A percentile compares a stretch with the other conserved stretches of the same genome.
Conservation (phyloP, 2,888 invertebrate genomes). For the Brachyptera risi region DNA sequence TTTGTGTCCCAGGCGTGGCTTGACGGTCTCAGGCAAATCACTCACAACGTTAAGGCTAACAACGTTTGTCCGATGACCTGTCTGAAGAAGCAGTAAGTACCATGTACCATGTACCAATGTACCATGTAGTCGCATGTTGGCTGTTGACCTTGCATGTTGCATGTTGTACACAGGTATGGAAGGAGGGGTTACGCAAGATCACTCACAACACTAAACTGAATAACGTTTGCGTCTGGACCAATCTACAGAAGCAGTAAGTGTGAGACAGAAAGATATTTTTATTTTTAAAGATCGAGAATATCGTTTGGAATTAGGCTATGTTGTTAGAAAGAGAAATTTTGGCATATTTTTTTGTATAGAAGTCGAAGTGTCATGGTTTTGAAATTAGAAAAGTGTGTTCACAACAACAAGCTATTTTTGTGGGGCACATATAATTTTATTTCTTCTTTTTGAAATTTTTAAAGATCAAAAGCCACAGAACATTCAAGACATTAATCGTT, state of each 20-base stretch:
- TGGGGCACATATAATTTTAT: too few relatives aligned
- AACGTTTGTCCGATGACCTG: conserved; percentile 99
- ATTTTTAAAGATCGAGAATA: not conserved
- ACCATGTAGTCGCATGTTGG: not conserved
- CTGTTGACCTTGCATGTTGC: conserved; percentile 22
- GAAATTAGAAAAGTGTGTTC: too few relatives aligned
- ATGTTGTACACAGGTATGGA: conserved; percentile 72
- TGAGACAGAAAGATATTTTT: not conserved
- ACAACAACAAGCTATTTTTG: too few relatives aligned
- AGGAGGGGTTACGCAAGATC: conserved; percentile 79
- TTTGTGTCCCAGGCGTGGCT: conserved; percentile 99
- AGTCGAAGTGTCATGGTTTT: too few relatives aligned
- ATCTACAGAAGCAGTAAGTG: conserved; percentile 98
- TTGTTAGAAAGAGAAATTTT: too few relatives aligned
- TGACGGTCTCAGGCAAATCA: conserved; percentile 88
- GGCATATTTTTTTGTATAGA: too few relatives aligned
- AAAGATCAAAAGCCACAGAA: too few relatives aligned
- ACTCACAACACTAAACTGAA: conserved; percentile 95
- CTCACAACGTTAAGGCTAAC: conserved; percentile 98
- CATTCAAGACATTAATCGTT: too few relatives aligned
- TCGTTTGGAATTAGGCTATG: too few relatives aligned
- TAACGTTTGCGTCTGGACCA: conserved; percentile 93
- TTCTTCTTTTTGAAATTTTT: too few relatives aligned
- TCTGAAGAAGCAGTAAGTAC: conserved; percentile 98
- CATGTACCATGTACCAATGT: conserved; percentile 18